phyloP scores from a whole-genome alignment of 2,797 vertebrate species.

The Anas acuta region DNA sequence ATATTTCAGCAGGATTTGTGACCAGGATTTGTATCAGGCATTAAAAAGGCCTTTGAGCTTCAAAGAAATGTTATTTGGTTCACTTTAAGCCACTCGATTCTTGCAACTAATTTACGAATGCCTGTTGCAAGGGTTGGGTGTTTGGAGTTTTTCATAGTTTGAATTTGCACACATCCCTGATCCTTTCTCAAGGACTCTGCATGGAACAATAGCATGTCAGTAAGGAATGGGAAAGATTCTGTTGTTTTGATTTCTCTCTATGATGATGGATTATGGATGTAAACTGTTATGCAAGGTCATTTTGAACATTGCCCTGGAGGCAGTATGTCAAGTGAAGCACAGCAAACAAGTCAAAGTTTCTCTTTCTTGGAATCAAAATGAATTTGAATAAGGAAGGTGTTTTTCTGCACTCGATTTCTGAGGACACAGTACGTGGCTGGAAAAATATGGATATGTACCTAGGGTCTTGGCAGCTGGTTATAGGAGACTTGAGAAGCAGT shows the following conservation, averaged over 20 bases:
- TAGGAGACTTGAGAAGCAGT: background rate
- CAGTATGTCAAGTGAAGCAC: conserved; percentile 23
- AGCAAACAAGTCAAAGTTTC: conserved; percentile 48
- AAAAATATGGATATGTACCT: background rate
- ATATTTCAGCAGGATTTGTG: background rate
- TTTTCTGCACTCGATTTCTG: conserved; percentile 12
- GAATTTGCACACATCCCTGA: background rate
- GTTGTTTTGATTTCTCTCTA: conserved; percentile 57
- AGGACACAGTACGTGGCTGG: background rate
- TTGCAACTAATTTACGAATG: background rate
- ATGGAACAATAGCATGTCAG: conserved; percentile 33
- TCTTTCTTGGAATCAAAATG: background rate
- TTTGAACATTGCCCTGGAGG: conserved; percentile 48
- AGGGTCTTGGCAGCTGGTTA: background rate
- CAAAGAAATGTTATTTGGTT: background rate
- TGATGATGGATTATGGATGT: conserved; percentile 63
- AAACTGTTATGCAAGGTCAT: conserved; percentile 62
- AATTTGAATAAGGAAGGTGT: conserved; percentile 1
- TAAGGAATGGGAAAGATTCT: background rate
- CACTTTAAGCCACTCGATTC: background rate
- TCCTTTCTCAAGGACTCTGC: background rate
- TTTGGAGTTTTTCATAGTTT: background rate
- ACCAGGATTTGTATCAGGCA: background rate
- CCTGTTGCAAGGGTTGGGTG: background rate
- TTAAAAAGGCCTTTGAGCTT: background rate